Evolutionary conservation across 2,113 vertebrate species (phyloP).

Genomic region (Tragelaphus imberbis): DNA sequence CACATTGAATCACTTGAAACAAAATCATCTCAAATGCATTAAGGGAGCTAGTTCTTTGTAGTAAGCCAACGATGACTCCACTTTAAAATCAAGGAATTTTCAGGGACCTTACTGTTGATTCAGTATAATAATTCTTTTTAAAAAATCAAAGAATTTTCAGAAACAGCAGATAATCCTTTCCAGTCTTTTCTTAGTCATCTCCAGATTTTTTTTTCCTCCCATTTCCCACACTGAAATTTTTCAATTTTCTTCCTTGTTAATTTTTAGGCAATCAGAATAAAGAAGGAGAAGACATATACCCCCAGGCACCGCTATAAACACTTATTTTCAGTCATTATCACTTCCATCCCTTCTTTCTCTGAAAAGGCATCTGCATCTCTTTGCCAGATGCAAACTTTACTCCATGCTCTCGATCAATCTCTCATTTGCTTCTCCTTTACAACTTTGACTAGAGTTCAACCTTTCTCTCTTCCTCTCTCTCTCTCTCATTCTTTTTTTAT

Average conservation of each 20-base stretch:
- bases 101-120: not conserved
- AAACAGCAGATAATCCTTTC: not conserved
- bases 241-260: not conserved
- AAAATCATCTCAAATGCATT: conserved; percentile 38
- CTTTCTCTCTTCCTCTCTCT: not conserved
- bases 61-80: not conserved
- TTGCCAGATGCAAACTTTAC: not conserved
- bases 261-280: not conserved
- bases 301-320: not conserved
- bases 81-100: not conserved
- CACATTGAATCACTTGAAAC: not conserved
- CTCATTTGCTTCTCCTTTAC: not conserved
- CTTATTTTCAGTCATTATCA: not conserved
- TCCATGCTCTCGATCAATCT: not conserved
- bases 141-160: not conserved
- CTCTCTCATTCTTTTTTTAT: not conserved
- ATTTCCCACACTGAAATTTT: not conserved
- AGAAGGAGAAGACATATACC: not conserved
- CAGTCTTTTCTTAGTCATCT: not conserved
- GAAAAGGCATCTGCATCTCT: not conserved
- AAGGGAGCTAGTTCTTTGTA: not conserved
- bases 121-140: not conserved
- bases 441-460: not conserved
- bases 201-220: not conserved
- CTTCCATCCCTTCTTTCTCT: not conserved